Conservation (phyloP, 2,113 vertebrate genomes). For the Formicarius rufipectus region DNA sequence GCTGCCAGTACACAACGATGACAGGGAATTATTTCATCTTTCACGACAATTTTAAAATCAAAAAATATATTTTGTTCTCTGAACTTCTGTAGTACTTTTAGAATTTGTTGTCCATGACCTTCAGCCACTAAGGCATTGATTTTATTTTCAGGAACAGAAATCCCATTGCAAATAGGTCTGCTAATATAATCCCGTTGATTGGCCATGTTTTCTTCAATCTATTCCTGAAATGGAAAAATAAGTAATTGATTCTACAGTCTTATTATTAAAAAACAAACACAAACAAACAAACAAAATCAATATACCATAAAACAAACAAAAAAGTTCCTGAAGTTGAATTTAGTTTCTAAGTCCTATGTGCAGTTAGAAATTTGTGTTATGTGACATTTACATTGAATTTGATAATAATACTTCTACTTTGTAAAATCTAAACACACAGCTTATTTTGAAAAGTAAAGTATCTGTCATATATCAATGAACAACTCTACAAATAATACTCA, state of each 20-base stretch:
- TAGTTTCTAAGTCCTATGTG: background rate
- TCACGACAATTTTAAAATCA: constrained; percentile 91
- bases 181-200: constrained; percentile 68
- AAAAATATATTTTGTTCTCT: constrained; percentile 88
- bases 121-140: constrained; percentile 81
- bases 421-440: background rate
- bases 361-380: background rate
- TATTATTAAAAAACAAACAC: background rate
- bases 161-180: constrained; percentile 74
- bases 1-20: constrained; percentile 95
- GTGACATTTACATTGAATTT: background rate
- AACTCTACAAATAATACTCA: background rate
- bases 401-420: background rate
- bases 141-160: constrained; percentile 75
- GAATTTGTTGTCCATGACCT: constrained; percentile 89
- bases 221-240: constrained; percentile 57
- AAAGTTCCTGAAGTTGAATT: background rate
- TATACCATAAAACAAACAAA: background rate
- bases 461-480: background rate
- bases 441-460: background rate
- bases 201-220: constrained; percentile 73
- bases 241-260: background rate
- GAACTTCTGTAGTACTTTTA: constrained; percentile 86
- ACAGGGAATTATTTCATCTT: constrained; percentile 86
- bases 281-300: background rate